Base-by-base conservation (phyloP, 35 echinoderm and acorn worm species). In the Lytechinus pictus region DNA sequence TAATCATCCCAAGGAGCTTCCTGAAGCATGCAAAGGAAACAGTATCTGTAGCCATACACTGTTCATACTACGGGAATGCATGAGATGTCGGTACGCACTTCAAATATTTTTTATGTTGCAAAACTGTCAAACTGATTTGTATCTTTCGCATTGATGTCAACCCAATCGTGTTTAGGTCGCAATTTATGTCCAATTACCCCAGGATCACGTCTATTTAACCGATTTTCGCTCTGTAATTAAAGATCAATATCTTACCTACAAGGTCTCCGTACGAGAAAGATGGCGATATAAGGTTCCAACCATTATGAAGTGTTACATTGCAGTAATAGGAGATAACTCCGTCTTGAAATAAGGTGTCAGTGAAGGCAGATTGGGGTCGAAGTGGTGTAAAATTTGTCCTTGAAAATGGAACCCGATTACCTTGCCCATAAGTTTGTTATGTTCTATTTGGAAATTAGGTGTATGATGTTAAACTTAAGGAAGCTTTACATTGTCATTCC, bases 61-160 rank as follows among this genome's bases (percentile, higher is more conserved):
- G 66, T 24, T 8, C 4, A 0, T 79, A 24, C n/a, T 79, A 14
- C 16, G 19, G 4, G 19, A 24, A 4, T 24, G 5, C 66, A 79
- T 14, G n/a, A 79, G 66, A 14, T 16, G 66, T 19, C 8, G 16
- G 66, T 24, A 79, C 66, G 66, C 66, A n/a, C 66, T 79, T 14
- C 3, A 79, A 79, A 24, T 19, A 24, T 7, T 79, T 16, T 79
- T 79, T 16, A 24, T n/a, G 19, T 79, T 79, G 66, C 66, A 79
- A 79, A 79, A 79, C 66, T 79, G 66, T 79, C 66, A 79, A 79
- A 79, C 66, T 79, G 66, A 79, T 79, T 79, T 79, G 66, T 79
- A 79, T 79, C 66, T 79, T 24, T 14, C 19, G 66, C 66, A 79
- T 79, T 79, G 21, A 79, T 79, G 66, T 79, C 66, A 79, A 79